Conservation (phyloP, 23 tunicate genomes). For the Oikopleura vanhoeffeni region DNA sequence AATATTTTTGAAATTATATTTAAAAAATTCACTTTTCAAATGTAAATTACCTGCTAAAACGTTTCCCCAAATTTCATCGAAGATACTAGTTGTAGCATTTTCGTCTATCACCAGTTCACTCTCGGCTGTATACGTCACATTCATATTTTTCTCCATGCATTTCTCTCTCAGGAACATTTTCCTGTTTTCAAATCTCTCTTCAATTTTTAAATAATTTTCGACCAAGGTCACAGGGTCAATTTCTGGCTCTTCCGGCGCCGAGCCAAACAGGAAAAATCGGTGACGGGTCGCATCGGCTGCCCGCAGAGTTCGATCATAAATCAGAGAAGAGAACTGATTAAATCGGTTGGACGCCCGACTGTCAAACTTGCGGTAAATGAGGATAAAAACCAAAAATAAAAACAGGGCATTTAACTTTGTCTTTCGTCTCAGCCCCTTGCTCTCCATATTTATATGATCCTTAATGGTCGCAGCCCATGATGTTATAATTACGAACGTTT, state of each 20-base stretch:
- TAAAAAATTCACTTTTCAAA: no score
- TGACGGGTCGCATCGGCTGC: neutral
- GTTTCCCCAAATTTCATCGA: neutral
- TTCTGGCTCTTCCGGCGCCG: neutral
- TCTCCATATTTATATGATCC: neutral
- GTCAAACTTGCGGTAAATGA: neutral
- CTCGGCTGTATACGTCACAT: no score
- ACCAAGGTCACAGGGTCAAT: neutral
- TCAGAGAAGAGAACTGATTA: neutral
- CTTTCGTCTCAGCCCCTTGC: neutral
- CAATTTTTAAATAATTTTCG: neutral
- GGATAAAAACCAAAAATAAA: neutral
- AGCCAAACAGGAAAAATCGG: neutral
- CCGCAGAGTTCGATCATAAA: neutral
- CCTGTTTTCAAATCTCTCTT: neutral
- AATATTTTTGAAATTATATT: no score
- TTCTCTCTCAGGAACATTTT: neutral
- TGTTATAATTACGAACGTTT: neutral
- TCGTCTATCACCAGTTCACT: neutral
- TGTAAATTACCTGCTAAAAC: constrained; percentile 2
- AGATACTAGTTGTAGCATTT: neutral
- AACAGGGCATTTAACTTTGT: neutral
- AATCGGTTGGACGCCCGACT: neutral
- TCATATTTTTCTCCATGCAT: neutral
- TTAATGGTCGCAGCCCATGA: neutral